Base-by-base conservation (phyloP, 1,140 invertebrate genomes). In the Psix sp. region DNA sequence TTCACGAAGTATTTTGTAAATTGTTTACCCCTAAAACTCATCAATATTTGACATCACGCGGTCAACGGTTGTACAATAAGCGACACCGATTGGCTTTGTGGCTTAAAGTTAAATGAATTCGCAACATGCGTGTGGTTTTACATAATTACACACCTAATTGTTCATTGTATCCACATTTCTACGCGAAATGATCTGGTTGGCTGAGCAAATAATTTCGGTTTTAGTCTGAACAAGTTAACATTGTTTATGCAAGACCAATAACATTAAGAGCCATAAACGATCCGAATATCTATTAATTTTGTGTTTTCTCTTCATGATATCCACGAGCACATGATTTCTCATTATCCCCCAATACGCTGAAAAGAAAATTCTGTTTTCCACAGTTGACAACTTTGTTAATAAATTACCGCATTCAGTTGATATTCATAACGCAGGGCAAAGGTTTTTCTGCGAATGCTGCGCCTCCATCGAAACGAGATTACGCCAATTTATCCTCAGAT, bases 131-230 rank as follows among this genome's bases (percentile, higher is more conserved):
- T 78, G 80, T 77, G 78, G 82, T 80, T 78, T 73, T 76, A 68
- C 78, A 77, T 82, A 84, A 84, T 84, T 84, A 79, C 74, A 77
- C 71, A 78, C 73, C 78, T 81, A 82, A 84, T 83, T 83, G 81
- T 77, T 80, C 77, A 81, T 82, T 80, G 78, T 79, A 77, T 77
- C 45, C 45, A 57, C 20, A 63, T 56, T 56, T 57, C 31, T 52
- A 71, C 40, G 31, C 13, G 13, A 3, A 57, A 56, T 31, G 35
- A 33, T 35, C 17, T 11, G 6, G 20, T 9, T 10, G 26, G 18
- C 36, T 18, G 15, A 39, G 45, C 35, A 62, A 33, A 39, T 49
- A 31, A 48, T n/a, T 48, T 60, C 11, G 49, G 13, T 54, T 26
- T 68, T 54, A 21, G 15, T 56, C 20, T 35, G 31, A 54, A 62